Conservation (phyloP, 2,797 vertebrate species). For the Valencia hispanica region DNA sequence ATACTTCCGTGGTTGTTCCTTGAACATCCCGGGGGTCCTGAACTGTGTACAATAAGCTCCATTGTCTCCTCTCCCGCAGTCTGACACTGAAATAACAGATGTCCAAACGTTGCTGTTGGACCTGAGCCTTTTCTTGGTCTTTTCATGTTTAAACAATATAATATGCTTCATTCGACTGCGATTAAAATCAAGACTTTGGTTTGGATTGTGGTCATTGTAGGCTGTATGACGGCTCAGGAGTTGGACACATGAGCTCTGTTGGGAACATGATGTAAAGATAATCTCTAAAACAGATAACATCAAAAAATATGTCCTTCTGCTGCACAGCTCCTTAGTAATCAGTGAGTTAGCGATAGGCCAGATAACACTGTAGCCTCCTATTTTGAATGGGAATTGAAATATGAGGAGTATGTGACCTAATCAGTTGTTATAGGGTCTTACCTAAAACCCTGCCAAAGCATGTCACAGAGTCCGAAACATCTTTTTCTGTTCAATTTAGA, state of each 20-base stretch:
- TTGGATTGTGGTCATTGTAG: neutral
- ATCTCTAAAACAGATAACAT: neutral
- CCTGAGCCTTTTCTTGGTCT: conserved; percentile 13
- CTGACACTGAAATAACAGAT: conserved; percentile 71
- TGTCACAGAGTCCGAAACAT: no score
- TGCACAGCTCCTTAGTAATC: neutral
- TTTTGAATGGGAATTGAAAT: no score
- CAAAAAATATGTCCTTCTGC: neutral
- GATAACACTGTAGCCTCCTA: no score
- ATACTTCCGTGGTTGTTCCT: conserved; percentile 61
- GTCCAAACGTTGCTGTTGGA: conserved; percentile 52
- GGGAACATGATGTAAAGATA: neutral
- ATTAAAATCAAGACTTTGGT: conserved; percentile 22
- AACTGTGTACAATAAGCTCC: conserved; percentile 66
- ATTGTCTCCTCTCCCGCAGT: conserved; percentile 65
- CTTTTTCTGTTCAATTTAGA: no score
- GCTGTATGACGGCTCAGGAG: neutral
- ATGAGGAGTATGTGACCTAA: no score
- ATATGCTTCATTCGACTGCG: conserved; percentile 22
- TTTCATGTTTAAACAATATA: conserved; percentile 39
- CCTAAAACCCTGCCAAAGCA: no score
- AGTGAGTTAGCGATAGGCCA: no score
- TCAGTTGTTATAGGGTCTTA: no score
- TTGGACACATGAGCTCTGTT: neutral
- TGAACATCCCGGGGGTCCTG: conserved; percentile 50